phyloP scores from a whole-genome alignment of 1,140 invertebrate species.

The Agrypnia vestita region DNA sequence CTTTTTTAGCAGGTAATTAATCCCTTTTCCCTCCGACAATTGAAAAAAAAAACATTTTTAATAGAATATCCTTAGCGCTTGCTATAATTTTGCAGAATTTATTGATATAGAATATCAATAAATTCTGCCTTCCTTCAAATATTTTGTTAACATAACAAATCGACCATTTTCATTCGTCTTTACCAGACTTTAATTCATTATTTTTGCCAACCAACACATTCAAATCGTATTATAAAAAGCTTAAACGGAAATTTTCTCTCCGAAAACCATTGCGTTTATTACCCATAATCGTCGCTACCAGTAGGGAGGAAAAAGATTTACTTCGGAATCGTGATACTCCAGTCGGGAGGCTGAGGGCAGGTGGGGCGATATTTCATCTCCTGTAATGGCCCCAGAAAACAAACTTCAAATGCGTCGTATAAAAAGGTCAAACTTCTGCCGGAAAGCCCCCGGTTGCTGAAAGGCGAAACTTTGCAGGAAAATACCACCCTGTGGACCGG shows the following conservation, averaged over 20 bases:
- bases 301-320: slow-evolving; percentile 27
- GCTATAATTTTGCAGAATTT: too few species aligned
- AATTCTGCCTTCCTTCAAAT: too few species aligned
- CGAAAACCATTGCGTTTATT: slow-evolving; percentile 21
- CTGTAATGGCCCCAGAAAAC: slow-evolving; percentile 8
- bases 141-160: too few species aligned
- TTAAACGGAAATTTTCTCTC: slow-evolving; percentile 5
- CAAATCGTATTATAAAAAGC: slow-evolving; percentile 18
- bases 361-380: not conserved
- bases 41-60: slow-evolving; percentile 3
- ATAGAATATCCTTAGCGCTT: too few species aligned
- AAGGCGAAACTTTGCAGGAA: not conserved
- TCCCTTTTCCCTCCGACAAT: too few species aligned
- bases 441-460: not conserved
- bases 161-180: not conserved
- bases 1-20: too few species aligned
- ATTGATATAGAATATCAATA: too few species aligned
- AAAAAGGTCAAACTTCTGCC: not conserved
- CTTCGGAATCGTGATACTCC: slow-evolving; percentile 1
- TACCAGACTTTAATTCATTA: not conserved
- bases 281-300: slow-evolving; percentile 32
- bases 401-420: slow-evolving; percentile 6
- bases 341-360: not conserved
- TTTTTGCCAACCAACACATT: slow-evolving; percentile 9
- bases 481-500: not conserved